A percentile compares a stretch with the other conserved stretches of the same genome.
These are phyloP conservation scores for Cairina moschata DNA, from an alignment of 2,113 vertebrate genomes.

Conservation along the genomic window DNA sequence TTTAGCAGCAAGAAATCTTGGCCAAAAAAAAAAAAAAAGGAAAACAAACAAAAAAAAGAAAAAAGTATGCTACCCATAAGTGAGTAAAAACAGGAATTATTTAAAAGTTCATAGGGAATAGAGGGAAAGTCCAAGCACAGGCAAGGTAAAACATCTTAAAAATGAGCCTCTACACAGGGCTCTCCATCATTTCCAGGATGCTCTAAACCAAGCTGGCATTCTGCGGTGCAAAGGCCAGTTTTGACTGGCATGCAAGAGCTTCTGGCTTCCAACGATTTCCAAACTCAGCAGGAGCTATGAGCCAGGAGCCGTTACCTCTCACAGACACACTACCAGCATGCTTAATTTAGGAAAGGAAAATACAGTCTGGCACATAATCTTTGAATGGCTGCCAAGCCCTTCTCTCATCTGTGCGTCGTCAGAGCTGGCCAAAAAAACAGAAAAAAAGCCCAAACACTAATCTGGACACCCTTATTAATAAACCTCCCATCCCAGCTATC, in stretches of 20 bases:
- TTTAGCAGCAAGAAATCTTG: background rate
- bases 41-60: background rate
- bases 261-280: conserved; percentile 18
- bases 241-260: conserved; percentile 28
- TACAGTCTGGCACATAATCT: conserved; percentile 60
- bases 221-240: background rate
- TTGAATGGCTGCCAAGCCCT: conserved; percentile 7
- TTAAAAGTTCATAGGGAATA: background rate
- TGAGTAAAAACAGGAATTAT: background rate
- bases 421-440: background rate
- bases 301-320: conserved; percentile 48
- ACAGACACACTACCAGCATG: conserved; percentile 51
- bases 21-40: background rate
- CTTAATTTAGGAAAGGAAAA: conserved; percentile 68
- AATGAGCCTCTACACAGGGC: background rate
- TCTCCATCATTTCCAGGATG: conserved; percentile 33
- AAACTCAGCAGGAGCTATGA: conserved; percentile 44
- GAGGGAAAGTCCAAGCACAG: background rate
- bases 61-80: background rate
- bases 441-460: background rate
- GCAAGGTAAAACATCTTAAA: background rate
- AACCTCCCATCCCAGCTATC: background rate
- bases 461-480: background rate
- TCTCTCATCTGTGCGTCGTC: background rate
- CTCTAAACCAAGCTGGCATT: conserved; percentile 5